Evolutionary conservation across 2,797 vertebrate genomes (phyloP).

Genomic region (Malacoraja senta): DNA sequence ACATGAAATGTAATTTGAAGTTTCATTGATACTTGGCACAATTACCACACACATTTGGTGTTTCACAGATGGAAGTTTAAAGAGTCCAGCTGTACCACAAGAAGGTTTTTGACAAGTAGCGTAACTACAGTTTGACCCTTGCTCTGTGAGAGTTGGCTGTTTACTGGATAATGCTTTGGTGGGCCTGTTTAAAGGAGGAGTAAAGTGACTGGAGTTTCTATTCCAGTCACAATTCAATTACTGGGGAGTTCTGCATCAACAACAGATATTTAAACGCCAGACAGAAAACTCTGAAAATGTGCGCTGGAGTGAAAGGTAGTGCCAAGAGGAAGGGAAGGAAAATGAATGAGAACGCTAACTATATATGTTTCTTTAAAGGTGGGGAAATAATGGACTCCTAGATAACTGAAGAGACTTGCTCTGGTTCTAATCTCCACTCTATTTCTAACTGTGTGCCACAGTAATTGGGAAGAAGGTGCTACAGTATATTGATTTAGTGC

Average conservation of each 20-base stretch:
- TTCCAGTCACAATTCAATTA: neutral
- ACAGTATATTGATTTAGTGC: neutral
- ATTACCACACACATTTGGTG: neutral
- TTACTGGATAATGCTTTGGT: neutral
- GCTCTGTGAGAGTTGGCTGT: neutral
- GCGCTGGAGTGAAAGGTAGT: too few species aligned
- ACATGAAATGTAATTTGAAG: slow-evolving; percentile 13
- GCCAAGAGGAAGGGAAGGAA: neutral
- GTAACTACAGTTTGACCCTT: neutral
- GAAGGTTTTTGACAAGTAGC: neutral
- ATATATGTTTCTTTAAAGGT: neutral
- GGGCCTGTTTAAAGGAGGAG: neutral
- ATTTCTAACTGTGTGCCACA: neutral
- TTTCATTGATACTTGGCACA: neutral
- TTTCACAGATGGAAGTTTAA: neutral
- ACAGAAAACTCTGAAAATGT: neutral
- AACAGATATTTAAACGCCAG: neutral
- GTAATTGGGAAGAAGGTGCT: neutral
- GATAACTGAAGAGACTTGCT: neutral
- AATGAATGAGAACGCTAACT: neutral
- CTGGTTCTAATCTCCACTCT: neutral
- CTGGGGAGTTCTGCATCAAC: neutral
- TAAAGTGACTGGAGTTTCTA: neutral
- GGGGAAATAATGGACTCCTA: neutral
- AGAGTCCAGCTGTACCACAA: neutral